Evolutionary conservation across 2,888 invertebrate species (phyloP).

Genomic region (Meiosimyza decipiens): DNA sequence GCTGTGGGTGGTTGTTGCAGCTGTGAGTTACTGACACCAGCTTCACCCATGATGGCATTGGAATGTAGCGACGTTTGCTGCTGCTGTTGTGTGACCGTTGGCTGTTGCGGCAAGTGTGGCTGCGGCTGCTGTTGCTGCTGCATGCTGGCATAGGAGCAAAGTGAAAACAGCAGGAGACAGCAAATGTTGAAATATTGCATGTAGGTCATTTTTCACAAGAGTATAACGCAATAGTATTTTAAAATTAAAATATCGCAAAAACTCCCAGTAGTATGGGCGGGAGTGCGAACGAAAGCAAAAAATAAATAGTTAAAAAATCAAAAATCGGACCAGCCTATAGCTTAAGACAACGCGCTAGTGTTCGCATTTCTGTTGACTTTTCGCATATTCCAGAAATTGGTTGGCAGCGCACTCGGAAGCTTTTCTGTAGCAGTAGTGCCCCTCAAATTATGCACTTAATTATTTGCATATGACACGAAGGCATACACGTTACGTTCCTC

Average conservation of each 20-base stretch:
- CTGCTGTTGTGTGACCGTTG: conserved; percentile 46
- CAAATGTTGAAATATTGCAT: conserved; percentile 31
- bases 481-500: too few species aligned
- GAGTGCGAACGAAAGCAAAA: conserved; percentile 36
- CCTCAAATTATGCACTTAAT: too few species aligned
- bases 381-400: too few species aligned
- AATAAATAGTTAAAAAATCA: conserved; percentile 31
- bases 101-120: conserved; percentile 24
- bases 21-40: conserved; percentile 57
- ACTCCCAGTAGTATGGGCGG: background rate
- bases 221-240: conserved; percentile 27
- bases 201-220: conserved; percentile 2
- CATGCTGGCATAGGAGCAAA: conserved; percentile 43
- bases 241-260: conserved; percentile 36
- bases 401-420: too few species aligned
- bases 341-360: too few species aligned
- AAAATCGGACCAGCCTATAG: too few species aligned
- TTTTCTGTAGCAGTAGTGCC: too few species aligned
- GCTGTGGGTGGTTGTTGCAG: conserved; percentile 51
- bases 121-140: conserved; percentile 35
- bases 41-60: conserved; percentile 62
- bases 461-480: too few species aligned
- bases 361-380: too few species aligned
- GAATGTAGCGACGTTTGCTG: conserved; percentile 54
- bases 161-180: conserved; percentile 33